Evolutionary conservation across 2,113 vertebrate genomes (phyloP).

Genomic region (Oncorhynchus keta): DNA sequence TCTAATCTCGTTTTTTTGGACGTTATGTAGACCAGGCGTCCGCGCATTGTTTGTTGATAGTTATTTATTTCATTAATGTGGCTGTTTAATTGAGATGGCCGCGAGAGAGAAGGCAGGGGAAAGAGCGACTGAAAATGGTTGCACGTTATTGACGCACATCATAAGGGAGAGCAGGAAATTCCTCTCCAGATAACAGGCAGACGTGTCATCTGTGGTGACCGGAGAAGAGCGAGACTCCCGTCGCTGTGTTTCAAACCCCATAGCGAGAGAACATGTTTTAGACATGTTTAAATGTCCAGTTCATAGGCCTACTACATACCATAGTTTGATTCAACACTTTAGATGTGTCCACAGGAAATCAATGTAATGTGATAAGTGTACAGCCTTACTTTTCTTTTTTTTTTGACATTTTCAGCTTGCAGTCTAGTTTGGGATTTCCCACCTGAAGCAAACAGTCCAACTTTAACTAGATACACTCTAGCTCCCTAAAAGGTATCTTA

Average conservation of each 20-base stretch:
- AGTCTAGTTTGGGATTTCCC: not conserved
- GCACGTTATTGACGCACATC: constrained; percentile 80
- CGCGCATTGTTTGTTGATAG: constrained; percentile 69
- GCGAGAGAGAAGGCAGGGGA: constrained; percentile 71
- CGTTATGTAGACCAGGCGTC: constrained; percentile 45
- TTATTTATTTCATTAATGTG: constrained; percentile 80
- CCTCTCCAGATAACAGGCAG: constrained; percentile 72
- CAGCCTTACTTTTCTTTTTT: not conserved
- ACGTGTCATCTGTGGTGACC: constrained; percentile 74
- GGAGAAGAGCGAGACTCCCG: constrained; percentile 52
- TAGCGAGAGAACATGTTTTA: constrained; percentile 37
- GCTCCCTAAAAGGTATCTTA: not conserved
- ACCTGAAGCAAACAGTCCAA: not conserved
- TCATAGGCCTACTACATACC: not conserved
- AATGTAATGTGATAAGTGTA: not conserved
- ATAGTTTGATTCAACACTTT: not conserved
- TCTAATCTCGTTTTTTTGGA: constrained; percentile 44
- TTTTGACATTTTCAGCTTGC: not conserved
- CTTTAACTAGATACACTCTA: not conserved
- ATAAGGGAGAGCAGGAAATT: constrained; percentile 73
- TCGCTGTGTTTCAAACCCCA: constrained; percentile 40
- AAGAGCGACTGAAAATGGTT: constrained; percentile 78
- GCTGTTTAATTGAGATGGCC: constrained; percentile 80
- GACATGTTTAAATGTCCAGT: constrained; percentile 52
- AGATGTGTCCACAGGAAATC: not conserved